Conservation (phyloP, 2,797 vertebrate genomes). For the Telmatherina bonti region DNA sequence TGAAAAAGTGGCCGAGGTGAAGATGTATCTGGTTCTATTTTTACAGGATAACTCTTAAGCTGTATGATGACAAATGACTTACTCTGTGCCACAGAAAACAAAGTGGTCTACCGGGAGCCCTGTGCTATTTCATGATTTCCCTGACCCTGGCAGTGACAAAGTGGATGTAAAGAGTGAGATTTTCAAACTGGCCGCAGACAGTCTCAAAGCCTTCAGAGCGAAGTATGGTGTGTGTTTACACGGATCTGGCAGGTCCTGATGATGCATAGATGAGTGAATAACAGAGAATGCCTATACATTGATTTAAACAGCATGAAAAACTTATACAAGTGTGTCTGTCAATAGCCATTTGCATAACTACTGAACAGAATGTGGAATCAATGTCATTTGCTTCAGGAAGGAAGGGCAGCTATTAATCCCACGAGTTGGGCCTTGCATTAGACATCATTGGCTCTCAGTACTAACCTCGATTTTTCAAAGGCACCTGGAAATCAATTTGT, state of each 20-base stretch:
- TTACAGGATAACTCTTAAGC: slow-evolving; percentile 68
- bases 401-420: slow-evolving; percentile 65
- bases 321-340: slow-evolving; percentile 31
- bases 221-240: slow-evolving; percentile 24
- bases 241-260: neutral
- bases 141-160: slow-evolving; percentile 70
- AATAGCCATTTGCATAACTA: slow-evolving; percentile 35
- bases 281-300: slow-evolving; percentile 17
- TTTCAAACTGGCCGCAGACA: slow-evolving; percentile 35
- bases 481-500: slow-evolving; percentile 75
- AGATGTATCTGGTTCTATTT: slow-evolving; percentile 71
- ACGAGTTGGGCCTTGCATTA: slow-evolving; percentile 51
- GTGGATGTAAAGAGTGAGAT: slow-evolving; percentile 55
- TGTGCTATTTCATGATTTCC: slow-evolving; percentile 66
- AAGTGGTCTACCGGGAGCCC: slow-evolving; percentile 59
- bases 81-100: slow-evolving; percentile 65
- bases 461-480: slow-evolving; percentile 78
- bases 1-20: slow-evolving; percentile 44
- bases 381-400: slow-evolving; percentile 52
- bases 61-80: slow-evolving; percentile 68
- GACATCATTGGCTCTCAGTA: slow-evolving; percentile 69
- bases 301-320: slow-evolving; percentile 34
- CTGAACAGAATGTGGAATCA: slow-evolving; percentile 48
- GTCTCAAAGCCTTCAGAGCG: slow-evolving; percentile 12
- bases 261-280: neutral